Evolutionary conservation across 2,113 vertebrate species (phyloP), one percentile per base, ranked within the genome.

Genomic region (Saimiri boliviensis): DNA sequence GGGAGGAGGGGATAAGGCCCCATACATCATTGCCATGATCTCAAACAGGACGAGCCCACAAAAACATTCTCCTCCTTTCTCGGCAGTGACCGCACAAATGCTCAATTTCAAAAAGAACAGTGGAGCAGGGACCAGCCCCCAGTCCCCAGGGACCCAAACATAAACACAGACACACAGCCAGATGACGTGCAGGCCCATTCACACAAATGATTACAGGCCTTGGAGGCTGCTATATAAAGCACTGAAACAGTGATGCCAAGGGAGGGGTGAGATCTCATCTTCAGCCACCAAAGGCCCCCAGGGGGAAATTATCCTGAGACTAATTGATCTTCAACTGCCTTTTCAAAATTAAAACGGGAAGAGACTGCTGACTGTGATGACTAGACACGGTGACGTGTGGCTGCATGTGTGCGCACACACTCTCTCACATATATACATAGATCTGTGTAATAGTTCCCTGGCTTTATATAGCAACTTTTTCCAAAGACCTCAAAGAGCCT

Each of bases 401-500:
- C 23, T 2, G 8, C 73, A 25, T 2, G 14, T 47, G 42, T 47
- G 27, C 16, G 4, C 42, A 9, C 7, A 52, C 3, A 12, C 42
- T 5, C 20, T 32, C 17, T 2, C 35, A 1, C n/a, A 35, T 42
- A 52, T 17, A 47, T 79, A 25, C 54, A 54, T 0, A 90, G 49
- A 85, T n/a, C 76, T 45, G 66, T 45, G 66, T n/a, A 23, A 73
- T 49, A 32, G 30, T 40, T 85, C n/a, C 74, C 45, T 82, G 81
- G 73, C 89, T 96, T 83, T 92, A 83, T 47, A 91, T 35, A 85
- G 85, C 49, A 85, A 56, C 66, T 70, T 45, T 81, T 77, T 54
- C 73, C 63, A 68, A 73, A 97, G 82, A 82, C 54, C 92, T 97
- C 94, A 93, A 79, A 96, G 88, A 95, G 77, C 52, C 91, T 96